phyloP scores from a whole-genome alignment of 1,140 invertebrate species.

The Pogonomyrmex barbatus region DNA sequence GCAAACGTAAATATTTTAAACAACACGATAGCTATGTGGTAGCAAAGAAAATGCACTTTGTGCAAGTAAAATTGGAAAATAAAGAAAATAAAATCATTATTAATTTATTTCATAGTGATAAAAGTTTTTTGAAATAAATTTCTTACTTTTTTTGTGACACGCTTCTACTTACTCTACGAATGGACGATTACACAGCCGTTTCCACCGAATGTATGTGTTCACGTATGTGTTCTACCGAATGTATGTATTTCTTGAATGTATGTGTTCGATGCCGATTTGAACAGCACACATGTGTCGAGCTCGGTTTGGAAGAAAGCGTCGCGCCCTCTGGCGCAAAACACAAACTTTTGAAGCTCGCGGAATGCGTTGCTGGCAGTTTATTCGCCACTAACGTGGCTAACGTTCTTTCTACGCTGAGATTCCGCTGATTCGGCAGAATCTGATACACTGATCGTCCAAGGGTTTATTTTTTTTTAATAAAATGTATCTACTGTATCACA shows the following conservation, averaged over 20 bases:
- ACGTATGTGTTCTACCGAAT: no score
- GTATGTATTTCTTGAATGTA: background rate
- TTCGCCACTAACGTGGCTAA: conserved; percentile 30
- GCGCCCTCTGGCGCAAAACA: conserved; percentile 45
- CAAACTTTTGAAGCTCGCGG: conserved; percentile 45
- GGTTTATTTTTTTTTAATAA: background rate
- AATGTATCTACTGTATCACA: background rate
- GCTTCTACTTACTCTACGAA: background rate
- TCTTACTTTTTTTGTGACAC: background rate
- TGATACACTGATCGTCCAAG: background rate
- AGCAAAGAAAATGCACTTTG: background rate
- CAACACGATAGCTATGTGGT: background rate
- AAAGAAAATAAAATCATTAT: background rate
- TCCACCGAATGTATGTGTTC: no score
- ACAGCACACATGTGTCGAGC: conserved; percentile 3
- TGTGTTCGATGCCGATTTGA: conserved; percentile 39
- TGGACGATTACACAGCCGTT: background rate
- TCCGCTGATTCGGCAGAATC: conserved; percentile 58
- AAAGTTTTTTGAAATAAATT: background rate
- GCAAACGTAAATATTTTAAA: background rate
- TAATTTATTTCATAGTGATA: background rate
- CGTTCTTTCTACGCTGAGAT: conserved; percentile 29
- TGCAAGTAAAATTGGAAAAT: background rate
- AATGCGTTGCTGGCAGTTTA: conserved; percentile 58
- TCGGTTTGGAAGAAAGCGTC: conserved; percentile 36